phyloP scores from a whole-genome alignment of 23 tunicate species.

The Diplosoma virens region DNA sequence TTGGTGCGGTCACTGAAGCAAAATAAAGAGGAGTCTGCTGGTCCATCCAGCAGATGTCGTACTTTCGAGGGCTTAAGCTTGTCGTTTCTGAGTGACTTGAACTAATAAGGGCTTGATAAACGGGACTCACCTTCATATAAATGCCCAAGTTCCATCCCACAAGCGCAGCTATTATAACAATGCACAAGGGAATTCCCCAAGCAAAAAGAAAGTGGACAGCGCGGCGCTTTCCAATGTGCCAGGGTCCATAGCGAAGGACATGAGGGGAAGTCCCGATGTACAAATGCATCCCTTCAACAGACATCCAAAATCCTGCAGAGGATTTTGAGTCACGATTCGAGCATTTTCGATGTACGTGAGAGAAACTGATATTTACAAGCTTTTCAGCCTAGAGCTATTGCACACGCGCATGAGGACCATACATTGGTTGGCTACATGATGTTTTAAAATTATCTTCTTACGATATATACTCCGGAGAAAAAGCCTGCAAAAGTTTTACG shows the following conservation, averaged over 20 bases:
- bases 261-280: not conserved
- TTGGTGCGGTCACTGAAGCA: not conserved
- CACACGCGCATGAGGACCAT: no score
- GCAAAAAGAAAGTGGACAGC: not conserved
- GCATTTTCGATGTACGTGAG: no score
- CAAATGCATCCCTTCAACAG: conserved; percentile 4
- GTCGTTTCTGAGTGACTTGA: not conserved
- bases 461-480: no score
- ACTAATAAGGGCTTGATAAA: not conserved
- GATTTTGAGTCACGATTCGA: no score
- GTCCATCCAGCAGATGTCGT: conserved; percentile 26
- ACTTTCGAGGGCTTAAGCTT: no score
- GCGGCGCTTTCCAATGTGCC: not conserved
- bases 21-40: not conserved
- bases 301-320: conserved; percentile 21
- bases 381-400: no score
- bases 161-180: not conserved
- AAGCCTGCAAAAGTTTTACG: no score
- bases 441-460: no score
- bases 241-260: not conserved
- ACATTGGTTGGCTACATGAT: no score
- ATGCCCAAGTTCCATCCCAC: not conserved
- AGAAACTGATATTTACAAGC: no score
- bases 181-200: conserved; percentile 9
- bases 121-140: conserved; percentile 4